phyloP scores from a whole-genome alignment of 2,113 vertebrate species.

The Thalassoma bifasciatum region DNA sequence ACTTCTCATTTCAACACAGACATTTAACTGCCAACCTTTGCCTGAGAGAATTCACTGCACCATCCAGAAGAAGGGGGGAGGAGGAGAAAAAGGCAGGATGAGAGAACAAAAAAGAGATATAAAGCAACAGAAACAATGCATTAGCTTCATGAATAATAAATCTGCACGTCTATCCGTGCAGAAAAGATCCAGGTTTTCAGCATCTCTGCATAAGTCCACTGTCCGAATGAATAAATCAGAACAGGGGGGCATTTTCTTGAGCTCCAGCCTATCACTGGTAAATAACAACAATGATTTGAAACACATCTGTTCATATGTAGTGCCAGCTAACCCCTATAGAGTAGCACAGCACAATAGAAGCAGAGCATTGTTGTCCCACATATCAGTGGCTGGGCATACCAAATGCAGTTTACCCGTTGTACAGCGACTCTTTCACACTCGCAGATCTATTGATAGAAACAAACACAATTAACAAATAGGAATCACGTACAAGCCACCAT shows the following conservation, averaged over 20 bases:
- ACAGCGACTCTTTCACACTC: neutral
- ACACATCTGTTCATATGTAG: constrained; percentile 67
- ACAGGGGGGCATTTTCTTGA: constrained; percentile 72
- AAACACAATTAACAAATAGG: constrained; percentile 49
- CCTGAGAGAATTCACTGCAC: constrained; percentile 73
- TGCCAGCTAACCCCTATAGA: constrained; percentile 69
- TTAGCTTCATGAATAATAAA: constrained; percentile 86
- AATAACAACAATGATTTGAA: constrained; percentile 80
- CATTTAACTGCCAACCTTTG: constrained; percentile 84
- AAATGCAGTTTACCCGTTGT: constrained; percentile 55
- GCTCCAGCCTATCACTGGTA: constrained; percentile 69
- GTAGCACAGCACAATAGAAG: constrained; percentile 66
- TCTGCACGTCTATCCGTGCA: constrained; percentile 68
- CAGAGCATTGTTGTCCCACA: constrained; percentile 62
- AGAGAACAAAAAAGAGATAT: constrained; percentile 75
- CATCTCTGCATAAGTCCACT: constrained; percentile 74
- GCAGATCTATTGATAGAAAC: constrained; percentile 58
- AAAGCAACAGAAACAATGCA: constrained; percentile 86
- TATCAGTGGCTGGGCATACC: constrained; percentile 67
- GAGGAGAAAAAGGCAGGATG: constrained; percentile 27
- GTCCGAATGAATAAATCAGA: constrained; percentile 80
- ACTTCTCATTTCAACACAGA: constrained; percentile 85
- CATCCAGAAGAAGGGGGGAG: constrained; percentile 23
- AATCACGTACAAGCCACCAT: constrained; percentile 56
- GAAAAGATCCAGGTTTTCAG: constrained; percentile 73